Percentiles rank a stretch among this genome's conserved stretches.
Evolutionary conservation across 2,113 vertebrate genomes (phyloP).

Genomic region (Bos taurus): ARS-UCD2.0 NC_037351.1:21331501-21332000

Average conservation of each 20-base stretch:
- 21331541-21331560: neutral
- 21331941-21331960: neutral
- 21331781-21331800: neutral
- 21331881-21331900: neutral
- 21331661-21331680: neutral
- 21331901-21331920: neutral
- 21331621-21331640: neutral
- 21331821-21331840: neutral
- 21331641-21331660: neutral
- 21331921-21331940: neutral
- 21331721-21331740: neutral
- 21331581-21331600: neutral
- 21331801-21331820: neutral
- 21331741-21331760: neutral
- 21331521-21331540: neutral
- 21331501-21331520: neutral
- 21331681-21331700: neutral
- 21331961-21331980: neutral
- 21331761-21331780: neutral
- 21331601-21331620: neutral
- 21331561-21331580: neutral
- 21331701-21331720: neutral
- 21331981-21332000: neutral
- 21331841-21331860: neutral
- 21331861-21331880: neutral